Percentiles rank a stretch among this genome's conserved stretches.
phyloP scores from a whole-genome alignment of 2,797 vertebrate genomes.

The Spinibarbus caldwelli region DNA sequence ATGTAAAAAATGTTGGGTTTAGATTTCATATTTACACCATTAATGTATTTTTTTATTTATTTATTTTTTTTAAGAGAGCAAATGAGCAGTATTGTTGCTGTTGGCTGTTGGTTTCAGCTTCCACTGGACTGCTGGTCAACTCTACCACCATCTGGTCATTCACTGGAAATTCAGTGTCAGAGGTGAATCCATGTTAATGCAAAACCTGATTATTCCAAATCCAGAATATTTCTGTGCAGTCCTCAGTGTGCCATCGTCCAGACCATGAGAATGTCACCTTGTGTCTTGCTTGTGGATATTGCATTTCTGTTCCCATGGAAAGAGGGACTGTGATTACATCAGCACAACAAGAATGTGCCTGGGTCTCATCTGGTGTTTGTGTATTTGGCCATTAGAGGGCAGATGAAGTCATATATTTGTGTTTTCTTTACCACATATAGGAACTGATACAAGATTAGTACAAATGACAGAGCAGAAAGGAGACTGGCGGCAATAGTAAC shows the following conservation, averaged over 20 bases:
- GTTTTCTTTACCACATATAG: constrained; percentile 14
- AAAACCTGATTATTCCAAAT: neutral
- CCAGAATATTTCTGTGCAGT: constrained; percentile 38
- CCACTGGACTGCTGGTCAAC: constrained; percentile 39
- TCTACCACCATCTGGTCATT: constrained; percentile 57
- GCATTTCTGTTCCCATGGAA: constrained; percentile 26
- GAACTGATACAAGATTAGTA: neutral
- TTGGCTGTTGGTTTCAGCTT: constrained; percentile 5
- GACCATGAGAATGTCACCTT: constrained; percentile 53
- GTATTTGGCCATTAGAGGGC: constrained; percentile 67
- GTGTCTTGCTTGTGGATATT: constrained; percentile 27
- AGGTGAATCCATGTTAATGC: neutral
- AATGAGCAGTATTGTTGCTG: neutral
- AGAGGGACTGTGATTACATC: constrained; percentile 33
- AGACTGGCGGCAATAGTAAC: neutral
- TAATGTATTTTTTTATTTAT: neutral
- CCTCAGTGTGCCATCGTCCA: constrained; percentile 34
- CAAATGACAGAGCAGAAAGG: neutral
- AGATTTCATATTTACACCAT: neutral
- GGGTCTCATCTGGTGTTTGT: constrained; percentile 6
- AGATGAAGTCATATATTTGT: constrained; percentile 54
- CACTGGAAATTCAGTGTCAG: neutral
- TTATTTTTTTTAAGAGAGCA: neutral
- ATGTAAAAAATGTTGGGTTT: neutral
- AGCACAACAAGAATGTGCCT: constrained; percentile 30